phyloP scores from a whole-genome alignment of 2,888 invertebrate species.

The Luperina testacea region DNA sequence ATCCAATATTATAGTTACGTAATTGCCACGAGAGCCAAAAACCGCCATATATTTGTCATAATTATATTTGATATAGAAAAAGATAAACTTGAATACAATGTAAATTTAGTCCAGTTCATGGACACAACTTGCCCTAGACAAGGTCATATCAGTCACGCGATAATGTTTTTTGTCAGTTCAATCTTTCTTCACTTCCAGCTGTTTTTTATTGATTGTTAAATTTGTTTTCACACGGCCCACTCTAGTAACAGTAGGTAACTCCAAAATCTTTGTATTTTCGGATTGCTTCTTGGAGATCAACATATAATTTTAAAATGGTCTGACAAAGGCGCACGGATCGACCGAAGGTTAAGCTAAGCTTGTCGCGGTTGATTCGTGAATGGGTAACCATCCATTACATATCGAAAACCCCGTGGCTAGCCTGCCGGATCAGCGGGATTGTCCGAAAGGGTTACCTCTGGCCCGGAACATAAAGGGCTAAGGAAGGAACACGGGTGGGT shows the following conservation, averaged over 20 bases:
- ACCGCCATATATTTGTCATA: constrained; percentile 39
- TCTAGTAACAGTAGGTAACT: not conserved
- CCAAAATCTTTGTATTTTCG: not conserved
- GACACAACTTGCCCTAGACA: constrained; percentile 26
- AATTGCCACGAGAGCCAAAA: constrained; percentile 15
- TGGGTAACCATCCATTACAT: not conserved
- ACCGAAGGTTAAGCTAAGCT: not conserved
- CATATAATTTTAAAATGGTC: not conserved
- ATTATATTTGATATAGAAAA: constrained; percentile 37
- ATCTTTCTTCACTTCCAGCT: constrained; percentile 47
- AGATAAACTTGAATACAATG: constrained; percentile 50
- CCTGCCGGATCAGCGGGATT: no score
- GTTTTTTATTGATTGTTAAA: constrained; percentile 18
- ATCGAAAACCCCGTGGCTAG: no score
- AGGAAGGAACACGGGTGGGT: no score
- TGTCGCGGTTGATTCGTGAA: not conserved
- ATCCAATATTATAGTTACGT: constrained; percentile 1
- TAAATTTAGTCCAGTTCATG: constrained; percentile 50
- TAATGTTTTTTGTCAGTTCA: constrained; percentile 33
- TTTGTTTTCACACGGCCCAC: constrained; percentile 46
- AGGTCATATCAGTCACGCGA: constrained; percentile 50
- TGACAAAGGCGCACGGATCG: not conserved
- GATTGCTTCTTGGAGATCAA: not conserved
- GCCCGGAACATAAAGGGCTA: no score
- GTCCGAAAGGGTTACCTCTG: no score